phyloP scores from a whole-genome alignment of 2,113 vertebrate genomes.

The Lophotis ruficrista region DNA sequence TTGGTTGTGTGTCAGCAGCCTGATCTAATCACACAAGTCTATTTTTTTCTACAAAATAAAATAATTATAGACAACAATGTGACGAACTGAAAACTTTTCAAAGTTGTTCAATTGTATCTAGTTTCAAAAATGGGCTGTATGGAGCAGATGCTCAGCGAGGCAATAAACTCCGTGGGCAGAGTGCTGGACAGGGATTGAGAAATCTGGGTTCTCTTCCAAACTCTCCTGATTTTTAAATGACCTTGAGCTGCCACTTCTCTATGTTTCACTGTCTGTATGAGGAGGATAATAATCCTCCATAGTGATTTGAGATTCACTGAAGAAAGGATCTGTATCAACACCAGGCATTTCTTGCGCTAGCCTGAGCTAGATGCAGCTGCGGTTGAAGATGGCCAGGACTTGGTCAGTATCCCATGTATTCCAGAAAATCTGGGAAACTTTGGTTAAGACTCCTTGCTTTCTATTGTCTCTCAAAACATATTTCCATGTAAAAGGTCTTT shows the following conservation, averaged over 20 bases:
- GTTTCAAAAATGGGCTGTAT: not conserved
- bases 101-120: not conserved
- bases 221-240: constrained; percentile 11
- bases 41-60: not conserved
- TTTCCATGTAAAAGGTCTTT: constrained; percentile 33
- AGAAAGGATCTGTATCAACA: not conserved
- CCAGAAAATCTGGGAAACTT: not conserved
- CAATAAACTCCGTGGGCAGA: not conserved
- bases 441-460: not conserved
- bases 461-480: not conserved
- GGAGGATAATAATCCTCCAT: not conserved
- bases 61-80: not conserved
- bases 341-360: not conserved
- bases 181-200: constrained; percentile 22
- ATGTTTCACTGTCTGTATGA: not conserved
- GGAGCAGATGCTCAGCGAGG: not conserved
- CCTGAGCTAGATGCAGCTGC: not conserved
- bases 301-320: not conserved
- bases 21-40: not conserved
- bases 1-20: not conserved
- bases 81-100: not conserved
- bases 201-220: constrained; percentile 37
- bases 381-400: not conserved
- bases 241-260: constrained; percentile 40
- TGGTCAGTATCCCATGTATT: not conserved